Evolutionary conservation across 1,140 invertebrate species (phyloP).

Genomic region (Drosophila sproati): DNA sequence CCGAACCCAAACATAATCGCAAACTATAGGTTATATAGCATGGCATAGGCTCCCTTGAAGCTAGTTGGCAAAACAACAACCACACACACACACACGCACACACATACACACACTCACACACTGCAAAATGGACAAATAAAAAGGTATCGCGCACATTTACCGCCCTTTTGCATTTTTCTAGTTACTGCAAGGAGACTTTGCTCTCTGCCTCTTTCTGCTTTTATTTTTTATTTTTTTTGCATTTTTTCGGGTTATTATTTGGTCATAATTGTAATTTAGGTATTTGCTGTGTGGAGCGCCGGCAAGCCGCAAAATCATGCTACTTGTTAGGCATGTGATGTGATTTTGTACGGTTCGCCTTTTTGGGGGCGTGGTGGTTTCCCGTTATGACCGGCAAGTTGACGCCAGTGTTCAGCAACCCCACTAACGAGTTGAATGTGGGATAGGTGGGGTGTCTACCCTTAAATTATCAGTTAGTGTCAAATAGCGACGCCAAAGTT

Average conservation of each 20-base stretch:
- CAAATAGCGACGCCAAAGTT: slow-evolving; percentile 22
- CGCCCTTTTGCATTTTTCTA: slow-evolving; percentile 70
- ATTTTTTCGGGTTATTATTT: slow-evolving; percentile 82
- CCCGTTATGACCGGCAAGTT: slow-evolving; percentile 39
- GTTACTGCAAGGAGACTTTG: slow-evolving; percentile 36
- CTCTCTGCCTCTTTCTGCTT: not conserved
- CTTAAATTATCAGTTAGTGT: slow-evolving; percentile 42
- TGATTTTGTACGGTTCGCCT: slow-evolving; percentile 62
- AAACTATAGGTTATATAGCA: slow-evolving; percentile 80
- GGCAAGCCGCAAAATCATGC: slow-evolving; percentile 62
- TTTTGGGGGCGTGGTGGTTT: slow-evolving; percentile 41
- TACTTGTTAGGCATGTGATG: slow-evolving; percentile 80
- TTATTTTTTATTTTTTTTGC: slow-evolving; percentile 44
- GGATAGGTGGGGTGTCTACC: not conserved
- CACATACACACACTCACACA: slow-evolving; percentile 16
- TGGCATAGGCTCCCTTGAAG: slow-evolving; percentile 57
- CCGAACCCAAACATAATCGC: slow-evolving; percentile 76
- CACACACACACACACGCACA: slow-evolving; percentile 27
- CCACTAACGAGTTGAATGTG: slow-evolving; percentile 6
- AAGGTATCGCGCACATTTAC: slow-evolving; percentile 43
- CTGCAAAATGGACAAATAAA: slow-evolving; percentile 35
- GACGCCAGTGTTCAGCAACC: slow-evolving; percentile 17
- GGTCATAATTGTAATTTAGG: slow-evolving; percentile 82
- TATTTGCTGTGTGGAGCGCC: slow-evolving; percentile 70
- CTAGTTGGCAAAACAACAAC: slow-evolving; percentile 57